Base-by-base conservation (phyloP, 2,797 vertebrate genomes). In the Parambassis ranga region DNA sequence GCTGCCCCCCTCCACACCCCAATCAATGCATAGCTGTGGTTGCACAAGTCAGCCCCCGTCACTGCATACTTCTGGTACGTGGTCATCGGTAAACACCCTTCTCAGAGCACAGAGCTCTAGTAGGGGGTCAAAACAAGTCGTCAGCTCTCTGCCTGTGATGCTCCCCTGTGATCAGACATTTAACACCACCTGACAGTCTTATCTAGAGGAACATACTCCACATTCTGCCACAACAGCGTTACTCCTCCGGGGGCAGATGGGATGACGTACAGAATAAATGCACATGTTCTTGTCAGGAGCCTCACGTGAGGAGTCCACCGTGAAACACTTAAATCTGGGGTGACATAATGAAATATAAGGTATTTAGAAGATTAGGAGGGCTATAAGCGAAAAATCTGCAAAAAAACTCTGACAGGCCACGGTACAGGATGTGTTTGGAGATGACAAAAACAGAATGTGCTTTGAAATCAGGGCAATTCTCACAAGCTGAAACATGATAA, bases 51-150 rank as follows among this genome's bases (percentile, higher is more conserved):
- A 18, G 51, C 63, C 71, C 32, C 66, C 38, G 62, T 72, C 60
- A 35, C 69, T 57, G 53, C 64, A 87, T 87, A 62, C 46, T 65
- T 83, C 1, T 57, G 60, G 28, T 35, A 3, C 67, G 11, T 41
- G 71, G 79, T 87, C 85, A 87, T 84, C 15, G 11, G 70, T 81
- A 60, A 85, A 86, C 74, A 85, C 79, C 57, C 69, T 20, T 38
- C 37, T 27, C 62, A 73, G 75, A 78, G 68, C 7, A 13, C 52
- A 1, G 47, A 22, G 30, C 55, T 62, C 24, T 33, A 18, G n/a
- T 32, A 1, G 14, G 53, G 80, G 75, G 62, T 83, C 79, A 63
- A 32, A 64, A 48, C 70, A 19, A 75, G 53, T 36, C 58, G 39
- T 64, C 32, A 2, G 48, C 24, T 53, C 49, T 42, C 37, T 5